phyloP scores from a whole-genome alignment of 2,888 invertebrate genomes.

The Halictus quadricinctus region DNA sequence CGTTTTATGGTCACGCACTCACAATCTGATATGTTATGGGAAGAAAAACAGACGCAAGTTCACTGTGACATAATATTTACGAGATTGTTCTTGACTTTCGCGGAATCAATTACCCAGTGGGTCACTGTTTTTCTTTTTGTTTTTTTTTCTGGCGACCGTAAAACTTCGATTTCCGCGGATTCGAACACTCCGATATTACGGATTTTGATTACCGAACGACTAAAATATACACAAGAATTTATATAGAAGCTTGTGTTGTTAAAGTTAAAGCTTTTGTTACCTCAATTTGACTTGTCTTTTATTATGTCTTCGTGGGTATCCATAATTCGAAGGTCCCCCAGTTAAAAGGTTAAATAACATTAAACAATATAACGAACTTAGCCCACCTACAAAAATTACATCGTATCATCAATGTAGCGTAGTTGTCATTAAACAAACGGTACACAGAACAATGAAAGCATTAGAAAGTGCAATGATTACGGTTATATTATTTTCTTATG shows the following conservation, averaged over 20 bases:
- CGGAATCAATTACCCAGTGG: not conserved
- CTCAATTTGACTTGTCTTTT: not conserved
- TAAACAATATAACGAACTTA: not conserved
- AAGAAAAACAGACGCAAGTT: slow-evolving; percentile 30
- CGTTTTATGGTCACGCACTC: not conserved
- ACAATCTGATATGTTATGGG: slow-evolving; percentile 6
- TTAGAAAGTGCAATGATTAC: no score
- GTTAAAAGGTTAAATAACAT: not conserved
- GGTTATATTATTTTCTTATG: no score
- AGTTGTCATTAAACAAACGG: no score
- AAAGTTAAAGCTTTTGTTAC: not conserved
- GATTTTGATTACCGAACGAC: not conserved
- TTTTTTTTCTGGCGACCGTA: not conserved
- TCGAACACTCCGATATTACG: not conserved
- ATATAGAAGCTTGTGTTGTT: not conserved
- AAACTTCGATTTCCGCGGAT: not conserved
- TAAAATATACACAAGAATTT: not conserved
- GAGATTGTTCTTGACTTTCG: slow-evolving; percentile 28
- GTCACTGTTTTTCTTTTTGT: not conserved
- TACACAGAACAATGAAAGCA: no score
- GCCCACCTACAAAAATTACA: no score
- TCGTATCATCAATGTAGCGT: no score
- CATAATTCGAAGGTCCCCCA: no score
- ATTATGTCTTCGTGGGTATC: no score
- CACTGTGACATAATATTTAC: slow-evolving; percentile 15